These are phyloP conservation scores for cattle (Bos taurus) DNA, from an alignment of 2,113 vertebrate species.

Conservation along the genomic window DNA sequence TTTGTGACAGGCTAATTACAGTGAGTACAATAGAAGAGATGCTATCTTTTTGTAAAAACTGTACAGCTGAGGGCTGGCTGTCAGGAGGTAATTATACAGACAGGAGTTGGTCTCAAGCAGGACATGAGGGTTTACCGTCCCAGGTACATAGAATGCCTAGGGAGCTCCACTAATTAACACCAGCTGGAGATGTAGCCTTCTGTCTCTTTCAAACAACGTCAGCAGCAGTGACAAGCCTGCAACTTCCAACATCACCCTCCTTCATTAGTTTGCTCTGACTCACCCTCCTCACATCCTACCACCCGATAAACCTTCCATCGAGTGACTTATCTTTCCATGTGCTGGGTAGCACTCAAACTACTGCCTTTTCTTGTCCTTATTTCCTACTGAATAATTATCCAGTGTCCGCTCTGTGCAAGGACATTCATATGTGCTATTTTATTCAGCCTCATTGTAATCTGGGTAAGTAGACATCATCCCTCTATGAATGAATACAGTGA, in stretches of 20 bases:
- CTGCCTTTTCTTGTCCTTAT: constrained; percentile 18
- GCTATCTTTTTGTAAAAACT: not conserved
- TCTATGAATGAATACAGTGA: not conserved
- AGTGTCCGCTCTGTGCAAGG: not conserved
- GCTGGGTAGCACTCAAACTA: not conserved
- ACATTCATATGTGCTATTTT: not conserved
- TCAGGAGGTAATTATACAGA: constrained; percentile 6
- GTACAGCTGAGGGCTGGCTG: not conserved
- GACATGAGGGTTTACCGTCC: not conserved
- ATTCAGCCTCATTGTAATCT: not conserved
- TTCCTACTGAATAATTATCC: constrained; percentile 30
- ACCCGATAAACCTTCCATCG: constrained; percentile 25
- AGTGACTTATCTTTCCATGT: constrained; percentile 47
- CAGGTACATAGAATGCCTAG: not conserved
- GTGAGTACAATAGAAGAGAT: not conserved
- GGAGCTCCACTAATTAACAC: constrained; percentile 47
- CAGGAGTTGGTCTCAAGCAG: not conserved
- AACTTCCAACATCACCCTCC: constrained; percentile 6
- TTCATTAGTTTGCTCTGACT: constrained; percentile 65
- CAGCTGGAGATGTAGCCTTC: not conserved
- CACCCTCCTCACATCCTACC: constrained; percentile 21
- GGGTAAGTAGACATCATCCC: not conserved
- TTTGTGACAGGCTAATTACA: constrained; percentile 2
- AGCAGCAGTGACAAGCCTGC: constrained; percentile 10
- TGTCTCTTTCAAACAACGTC: constrained; percentile 33